phyloP scores from a whole-genome alignment of 2,113 vertebrate genomes.

The Crotalus horridus region DNA sequence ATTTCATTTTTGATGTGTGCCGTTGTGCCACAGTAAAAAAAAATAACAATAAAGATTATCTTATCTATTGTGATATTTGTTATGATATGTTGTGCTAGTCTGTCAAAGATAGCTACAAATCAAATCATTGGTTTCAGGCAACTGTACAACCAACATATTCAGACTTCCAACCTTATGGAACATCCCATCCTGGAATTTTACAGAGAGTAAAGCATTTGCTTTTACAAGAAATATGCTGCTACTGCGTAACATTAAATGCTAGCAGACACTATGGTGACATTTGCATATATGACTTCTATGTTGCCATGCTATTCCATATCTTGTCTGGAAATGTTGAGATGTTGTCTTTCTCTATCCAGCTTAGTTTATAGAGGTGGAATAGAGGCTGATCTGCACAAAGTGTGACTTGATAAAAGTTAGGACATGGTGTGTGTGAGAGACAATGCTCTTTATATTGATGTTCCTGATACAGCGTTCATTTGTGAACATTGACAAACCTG shows the following conservation, averaged over 20 bases:
- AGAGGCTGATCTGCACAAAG: not conserved
- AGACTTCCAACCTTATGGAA: not conserved
- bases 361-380: not conserved
- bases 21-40: too few relatives aligned
- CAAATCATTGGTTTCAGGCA: not conserved
- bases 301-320: not conserved
- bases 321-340: not conserved
- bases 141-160: not conserved
- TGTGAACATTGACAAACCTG: conserved; percentile 18
- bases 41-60: too few relatives aligned
- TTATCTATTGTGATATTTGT: not conserved
- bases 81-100: not conserved
- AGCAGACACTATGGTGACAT: not conserved
- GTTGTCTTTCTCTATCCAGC: not conserved
- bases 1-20: too few relatives aligned
- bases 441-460: conserved; percentile 2
- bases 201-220: not conserved
- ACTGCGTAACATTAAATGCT: not conserved
- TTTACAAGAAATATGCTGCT: not conserved
- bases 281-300: not conserved
- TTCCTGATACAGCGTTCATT: conserved; percentile 14
- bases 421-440: not conserved
- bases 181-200: not conserved
- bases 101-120: not conserved
- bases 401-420: conserved; percentile 11